A percentile compares a stretch with the other conserved stretches of the same genome.
phyloP scores from a whole-genome alignment of 2,797 vertebrate species.

The Siniperca undulata region DNA sequence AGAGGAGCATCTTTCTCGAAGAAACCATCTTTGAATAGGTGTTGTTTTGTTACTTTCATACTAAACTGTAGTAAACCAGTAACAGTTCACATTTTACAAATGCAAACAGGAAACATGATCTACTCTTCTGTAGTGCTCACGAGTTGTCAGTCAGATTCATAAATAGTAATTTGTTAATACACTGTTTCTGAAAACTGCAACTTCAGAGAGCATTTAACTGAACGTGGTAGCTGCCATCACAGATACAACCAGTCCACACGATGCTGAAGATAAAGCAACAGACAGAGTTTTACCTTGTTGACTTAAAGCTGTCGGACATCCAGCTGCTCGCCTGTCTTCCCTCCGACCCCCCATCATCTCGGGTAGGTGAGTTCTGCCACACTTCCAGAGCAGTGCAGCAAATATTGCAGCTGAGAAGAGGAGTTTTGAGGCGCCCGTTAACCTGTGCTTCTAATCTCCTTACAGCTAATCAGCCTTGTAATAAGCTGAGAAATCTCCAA shows the following conservation, averaged over 20 bases:
- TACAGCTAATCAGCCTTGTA: constrained; percentile 61
- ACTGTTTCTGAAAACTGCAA: background rate
- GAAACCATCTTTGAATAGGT: background rate
- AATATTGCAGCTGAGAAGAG: constrained; percentile 25
- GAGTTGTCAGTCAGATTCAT: background rate
- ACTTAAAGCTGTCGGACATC: background rate
- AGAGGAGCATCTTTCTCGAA: background rate
- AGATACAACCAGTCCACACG: too few relatives aligned
- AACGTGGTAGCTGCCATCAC: background rate
- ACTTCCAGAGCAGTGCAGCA: constrained; percentile 7
- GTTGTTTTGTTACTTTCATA: background rate
- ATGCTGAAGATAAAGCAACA: background rate
- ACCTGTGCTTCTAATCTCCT: constrained; percentile 59
- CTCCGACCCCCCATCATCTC: background rate
- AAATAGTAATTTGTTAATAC: background rate
- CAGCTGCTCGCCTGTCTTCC: background rate
- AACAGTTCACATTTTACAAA: background rate
- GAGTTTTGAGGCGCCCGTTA: constrained; percentile 27
- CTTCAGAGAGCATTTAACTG: background rate
- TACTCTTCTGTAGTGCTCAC: too few relatives aligned
- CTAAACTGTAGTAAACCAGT: background rate
- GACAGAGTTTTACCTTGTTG: constrained; percentile 17
- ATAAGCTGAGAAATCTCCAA: constrained; percentile 42
- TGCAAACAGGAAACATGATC: too few relatives aligned
- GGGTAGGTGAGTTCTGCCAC: background rate